Base-by-base conservation (phyloP, 2,888 invertebrate genomes). In the Dasysyrphus albostriatus region DNA sequence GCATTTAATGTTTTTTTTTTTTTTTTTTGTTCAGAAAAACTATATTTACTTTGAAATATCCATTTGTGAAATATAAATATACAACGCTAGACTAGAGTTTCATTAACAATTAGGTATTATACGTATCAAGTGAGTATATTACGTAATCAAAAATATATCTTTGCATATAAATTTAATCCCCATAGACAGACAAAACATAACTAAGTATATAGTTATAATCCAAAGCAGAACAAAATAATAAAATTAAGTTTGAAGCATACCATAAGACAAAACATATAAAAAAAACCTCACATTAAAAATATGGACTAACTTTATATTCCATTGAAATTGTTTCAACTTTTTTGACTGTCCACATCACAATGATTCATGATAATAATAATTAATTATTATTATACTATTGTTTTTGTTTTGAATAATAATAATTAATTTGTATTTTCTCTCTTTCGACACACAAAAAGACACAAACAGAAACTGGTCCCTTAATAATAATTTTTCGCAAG, bases 401-500 rank as follows among this genome's bases (percentile, higher is more conserved):
- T 49, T 47, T 3, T 54, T 54, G 3, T 54, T 54, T 32, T 54
- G 29, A 54, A 29, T 32, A 75, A 63, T 74, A 54, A 75, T 56
- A 75, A 63, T 74, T 70, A 69, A 54, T 34, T 42, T 34, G 8
- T 47, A 32, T 67, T 59, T 74, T 51, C 59, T 42, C 65, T 58
- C 34, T 78, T 51, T 39, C 32, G 16, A 42, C 3, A 34, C 44
- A 16, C 44, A 37, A 14, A 16, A 51, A 58, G 4, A 42, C 3
- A n/a, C 4, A 39, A 19, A 44, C 3, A 39, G 29, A 24, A 16
- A 6, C 19, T 59, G 34, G 34, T 69, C 81, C 61, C 14, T 75
- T 75, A n/a, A n/a, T n/a, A n/a, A 24, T 24, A 69, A 69, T 63
- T 81, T 61, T 69, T 19, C 54, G 51, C 67, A 58, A 73, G 74